Conservation (phyloP, 1,140 invertebrate genomes). For the Zophobas morio region DNA sequence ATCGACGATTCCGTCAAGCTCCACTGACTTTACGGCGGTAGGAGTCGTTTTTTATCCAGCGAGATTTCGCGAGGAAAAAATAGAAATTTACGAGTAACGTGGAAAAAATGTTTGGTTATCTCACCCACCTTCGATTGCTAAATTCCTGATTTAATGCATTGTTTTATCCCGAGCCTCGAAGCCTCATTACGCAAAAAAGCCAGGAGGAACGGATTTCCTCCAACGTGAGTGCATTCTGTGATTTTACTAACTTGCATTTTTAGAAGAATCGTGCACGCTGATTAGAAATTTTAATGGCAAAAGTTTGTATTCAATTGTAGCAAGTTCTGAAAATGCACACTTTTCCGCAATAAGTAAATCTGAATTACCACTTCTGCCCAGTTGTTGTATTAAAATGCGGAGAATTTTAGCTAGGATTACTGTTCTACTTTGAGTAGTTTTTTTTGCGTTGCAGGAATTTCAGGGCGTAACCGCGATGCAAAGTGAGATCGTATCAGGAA, state of each 20-base stretch:
- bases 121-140: slow-evolving; percentile 1
- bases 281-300: slow-evolving; percentile 39
- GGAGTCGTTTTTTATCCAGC: slow-evolving; percentile 18
- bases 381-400: slow-evolving; percentile 30
- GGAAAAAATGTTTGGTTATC: slow-evolving; percentile 6
- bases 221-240: slow-evolving; percentile 20
- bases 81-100: background rate
- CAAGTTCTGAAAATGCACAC: slow-evolving; percentile 27
- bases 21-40: slow-evolving; percentile 32
- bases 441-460: slow-evolving; percentile 14
- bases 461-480: slow-evolving; percentile 12
- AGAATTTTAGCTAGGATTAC: slow-evolving; percentile 5
- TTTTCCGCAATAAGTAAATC: slow-evolving; percentile 34
- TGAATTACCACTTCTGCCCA: slow-evolving; percentile 15
- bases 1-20: slow-evolving; percentile 38
- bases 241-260: slow-evolving; percentile 31
- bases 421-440: background rate
- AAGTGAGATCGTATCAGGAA: slow-evolving; percentile 1
- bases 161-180: background rate
- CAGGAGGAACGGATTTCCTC: slow-evolving; percentile 1
- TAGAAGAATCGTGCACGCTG: slow-evolving; percentile 18
- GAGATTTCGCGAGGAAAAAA: slow-evolving; percentile 18
- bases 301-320: slow-evolving; percentile 34
- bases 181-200: slow-evolving; percentile 12
- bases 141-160: slow-evolving; percentile 26